Conservation (phyloP, 2,888 invertebrate species). For the Drosophila emarginata region DNA sequence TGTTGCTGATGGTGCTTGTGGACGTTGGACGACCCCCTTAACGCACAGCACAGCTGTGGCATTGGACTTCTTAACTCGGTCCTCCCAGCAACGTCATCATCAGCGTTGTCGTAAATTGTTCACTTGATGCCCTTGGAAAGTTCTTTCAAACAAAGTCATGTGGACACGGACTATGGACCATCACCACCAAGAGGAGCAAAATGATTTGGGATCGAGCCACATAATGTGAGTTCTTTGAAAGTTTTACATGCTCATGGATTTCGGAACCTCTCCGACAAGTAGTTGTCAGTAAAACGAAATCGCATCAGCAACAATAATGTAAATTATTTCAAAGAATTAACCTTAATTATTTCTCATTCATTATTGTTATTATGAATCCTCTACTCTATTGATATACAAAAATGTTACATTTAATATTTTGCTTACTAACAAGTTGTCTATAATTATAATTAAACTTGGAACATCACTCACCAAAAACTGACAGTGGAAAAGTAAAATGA, state of each 20-base stretch:
- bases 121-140: slow-evolving; percentile 70
- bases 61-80: not conserved
- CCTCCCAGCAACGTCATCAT: slow-evolving; percentile 66
- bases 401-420: not conserved
- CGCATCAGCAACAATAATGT: not conserved
- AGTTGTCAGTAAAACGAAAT: not conserved
- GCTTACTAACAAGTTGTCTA: not conserved
- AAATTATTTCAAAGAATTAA: not conserved
- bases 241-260: slow-evolving; percentile 36
- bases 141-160: slow-evolving; percentile 77
- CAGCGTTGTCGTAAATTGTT: slow-evolving; percentile 74
- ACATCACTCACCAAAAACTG: not conserved
- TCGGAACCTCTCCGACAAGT: not conserved
- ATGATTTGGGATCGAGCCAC: slow-evolving; percentile 53
- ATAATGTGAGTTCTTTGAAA: slow-evolving; percentile 75
- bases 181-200: slow-evolving; percentile 37
- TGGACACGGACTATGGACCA: slow-evolving; percentile 53
- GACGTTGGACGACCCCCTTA: slow-evolving; percentile 58
- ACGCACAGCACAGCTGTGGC: slow-evolving; percentile 24
- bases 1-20: slow-evolving; percentile 55
- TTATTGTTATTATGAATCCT: too few species aligned
- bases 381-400: not conserved
- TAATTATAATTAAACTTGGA: not conserved
- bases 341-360: too few species aligned
- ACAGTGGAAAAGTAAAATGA: slow-evolving; percentile 15